phyloP scores from a whole-genome alignment of 2,113 vertebrate species.

The Bubalus kerabau region DNA sequence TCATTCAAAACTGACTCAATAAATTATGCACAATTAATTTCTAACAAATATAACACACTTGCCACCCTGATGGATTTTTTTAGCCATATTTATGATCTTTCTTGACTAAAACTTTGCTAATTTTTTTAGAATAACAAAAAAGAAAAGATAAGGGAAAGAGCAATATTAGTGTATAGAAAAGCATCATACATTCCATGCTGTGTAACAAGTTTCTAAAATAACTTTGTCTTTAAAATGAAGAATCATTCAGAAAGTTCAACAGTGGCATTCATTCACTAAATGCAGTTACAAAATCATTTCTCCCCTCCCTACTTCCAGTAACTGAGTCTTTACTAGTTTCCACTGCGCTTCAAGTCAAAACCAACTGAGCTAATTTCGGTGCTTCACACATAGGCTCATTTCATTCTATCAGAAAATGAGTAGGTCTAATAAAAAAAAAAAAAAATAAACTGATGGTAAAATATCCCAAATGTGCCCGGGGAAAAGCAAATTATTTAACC shows the following conservation, averaged over 20 bases:
- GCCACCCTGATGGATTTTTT: not conserved
- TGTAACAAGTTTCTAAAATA: slow-evolving; percentile 47
- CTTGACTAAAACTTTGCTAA: not conserved
- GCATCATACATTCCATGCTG: not conserved
- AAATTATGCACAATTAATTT: not conserved
- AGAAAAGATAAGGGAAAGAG: not conserved
- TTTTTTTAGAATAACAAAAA: not conserved
- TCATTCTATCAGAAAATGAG: not conserved
- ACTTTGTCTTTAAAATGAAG: slow-evolving; percentile 45
- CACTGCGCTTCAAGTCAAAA: not conserved
- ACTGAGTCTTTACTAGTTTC: not conserved
- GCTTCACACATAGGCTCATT: not conserved
- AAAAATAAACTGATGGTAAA: not conserved
- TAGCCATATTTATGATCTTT: not conserved
- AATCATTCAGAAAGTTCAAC: slow-evolving; percentile 47
- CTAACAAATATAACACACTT: not conserved
- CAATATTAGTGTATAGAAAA: not conserved
- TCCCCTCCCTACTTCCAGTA: not conserved
- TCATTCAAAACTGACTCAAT: not conserved
- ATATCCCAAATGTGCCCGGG: not conserved
- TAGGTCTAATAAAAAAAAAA: not conserved
- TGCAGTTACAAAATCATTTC: not conserved
- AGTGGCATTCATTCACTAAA: not conserved
- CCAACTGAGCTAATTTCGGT: not conserved
- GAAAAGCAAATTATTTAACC: not conserved